A percentile compares a stretch with the other conserved stretches of the same genome.
Conservation (phyloP, 1,140 invertebrate species). For the Hycleus cichorii region DNA sequence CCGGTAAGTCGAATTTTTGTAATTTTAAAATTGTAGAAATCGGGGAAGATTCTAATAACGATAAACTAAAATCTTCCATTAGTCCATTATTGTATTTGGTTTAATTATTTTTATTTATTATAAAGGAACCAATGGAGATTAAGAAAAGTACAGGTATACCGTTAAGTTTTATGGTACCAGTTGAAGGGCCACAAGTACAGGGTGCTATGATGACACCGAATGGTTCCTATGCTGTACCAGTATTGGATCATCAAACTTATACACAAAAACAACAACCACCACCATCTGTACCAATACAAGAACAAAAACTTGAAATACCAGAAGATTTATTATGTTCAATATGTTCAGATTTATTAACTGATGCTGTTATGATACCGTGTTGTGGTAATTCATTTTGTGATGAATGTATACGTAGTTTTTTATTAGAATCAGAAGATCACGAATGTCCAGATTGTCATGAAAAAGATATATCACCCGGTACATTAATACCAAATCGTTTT, state of each 20-base stretch:
- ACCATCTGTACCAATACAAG: constrained; percentile 54
- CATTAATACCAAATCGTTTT: constrained; percentile 87
- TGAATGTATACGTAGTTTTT: constrained; percentile 86
- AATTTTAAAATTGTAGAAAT: not conserved
- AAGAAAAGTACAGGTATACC: constrained; percentile 97
- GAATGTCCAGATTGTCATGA: constrained; percentile 91
- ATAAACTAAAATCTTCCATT: no score
- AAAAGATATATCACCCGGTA: constrained; percentile 85
- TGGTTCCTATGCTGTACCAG: constrained; percentile 85
- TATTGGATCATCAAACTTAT: constrained; percentile 78
- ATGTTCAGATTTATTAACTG: constrained; percentile 87
- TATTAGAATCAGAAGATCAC: constrained; percentile 89
- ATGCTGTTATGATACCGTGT: constrained; percentile 95
- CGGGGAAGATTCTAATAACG: no score
- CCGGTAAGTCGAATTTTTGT: constrained; percentile 44
- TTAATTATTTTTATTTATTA: constrained; percentile 19
- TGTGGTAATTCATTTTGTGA: constrained; percentile 98
- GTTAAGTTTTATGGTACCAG: constrained; percentile 89
- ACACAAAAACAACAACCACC: constrained; percentile 46
- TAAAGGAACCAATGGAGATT: constrained; percentile 65
- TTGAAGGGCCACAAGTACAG: constrained; percentile 79
- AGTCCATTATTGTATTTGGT: no score
- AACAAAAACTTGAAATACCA: constrained; percentile 71
- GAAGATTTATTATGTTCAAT: constrained; percentile 86
- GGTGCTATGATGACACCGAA: constrained; percentile 91